Evolutionary conservation across 2,888 invertebrate species (phyloP), one percentile per base, ranked within the genome.

Genomic region (Megastigmus dorsalis): DNA sequence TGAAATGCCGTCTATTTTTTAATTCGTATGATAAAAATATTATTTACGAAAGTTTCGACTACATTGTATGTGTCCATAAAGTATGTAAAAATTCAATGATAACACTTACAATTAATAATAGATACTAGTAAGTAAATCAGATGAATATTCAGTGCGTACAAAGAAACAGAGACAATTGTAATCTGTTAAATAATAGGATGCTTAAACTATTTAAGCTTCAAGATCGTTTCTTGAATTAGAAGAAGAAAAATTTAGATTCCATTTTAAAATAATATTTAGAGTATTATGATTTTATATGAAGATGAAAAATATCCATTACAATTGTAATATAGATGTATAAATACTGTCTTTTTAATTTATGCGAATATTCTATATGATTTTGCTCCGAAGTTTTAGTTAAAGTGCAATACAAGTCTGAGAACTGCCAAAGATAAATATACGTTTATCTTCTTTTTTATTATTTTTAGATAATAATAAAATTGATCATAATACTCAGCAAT

Each of bases 391-490:
- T 66, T n/a, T 73, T 55, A 55, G 41, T 74, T 55, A 26, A 59
- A 54, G 45, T 75, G 38, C 65, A 60, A 66, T 70, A 60, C 48
- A 75, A 75, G 74, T 75, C 65, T 75, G 69, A 75, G 36, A 65
- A 70, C 74, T 75, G 74, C 74, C 74, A 70, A 75, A 74, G 69
- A 74, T 69, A 74, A 69, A 48, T 41, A 38, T 52, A 48, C 10
- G 57, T 69, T 68, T 69, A 65, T 74, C 55, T 69, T 52, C 4
- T 55, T 57, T 62, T 57, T 26, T 63, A 38, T 59, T 60, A 54
- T 52, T 66, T 60, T 33, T 36, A 20, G n/a, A 55, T 5, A 60
- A 67, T 48, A 60, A 67, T 13, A 36, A 20, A 28, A 15, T 48
- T 26, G 9, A 41, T 57, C 26, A 33, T 18, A 60, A 73, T 73